Percentiles rank a stretch among this genome's conserved stretches.
phyloP scores from a whole-genome alignment of 1,140 invertebrate species.

The Tribolium castaneum region DNA sequence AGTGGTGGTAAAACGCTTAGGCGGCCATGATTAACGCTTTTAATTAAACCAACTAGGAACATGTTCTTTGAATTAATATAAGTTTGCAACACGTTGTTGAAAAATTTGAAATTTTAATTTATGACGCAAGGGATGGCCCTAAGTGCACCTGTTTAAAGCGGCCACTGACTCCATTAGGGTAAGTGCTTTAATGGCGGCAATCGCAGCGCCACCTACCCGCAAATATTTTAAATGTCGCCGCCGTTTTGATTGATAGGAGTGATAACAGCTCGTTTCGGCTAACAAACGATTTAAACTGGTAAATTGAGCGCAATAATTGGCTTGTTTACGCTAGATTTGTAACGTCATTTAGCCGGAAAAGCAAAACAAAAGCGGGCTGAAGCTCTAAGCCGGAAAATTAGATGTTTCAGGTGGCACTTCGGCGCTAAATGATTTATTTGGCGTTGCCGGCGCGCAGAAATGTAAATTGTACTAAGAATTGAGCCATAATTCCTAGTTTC shows the following conservation, averaged over 20 bases:
- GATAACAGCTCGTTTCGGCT: no score
- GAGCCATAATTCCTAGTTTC: no score
- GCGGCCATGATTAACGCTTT: background rate
- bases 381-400: background rate
- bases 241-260: background rate
- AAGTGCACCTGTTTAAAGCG: background rate
- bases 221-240: background rate
- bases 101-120: conserved; percentile 15
- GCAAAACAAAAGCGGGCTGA: background rate
- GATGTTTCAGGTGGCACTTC: background rate
- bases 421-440: background rate
- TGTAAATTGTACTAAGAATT: no score
- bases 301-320: conserved; percentile 12
- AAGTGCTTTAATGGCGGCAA: background rate
- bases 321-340: background rate
- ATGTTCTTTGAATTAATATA: conserved; percentile 7
- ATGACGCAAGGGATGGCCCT: background rate
- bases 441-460: no score
- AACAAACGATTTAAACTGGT: background rate
- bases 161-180: background rate
- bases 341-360: background rate
- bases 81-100: background rate
- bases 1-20: background rate
- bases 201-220: background rate
- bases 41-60: background rate